These are phyloP conservation scores for Drosophila funebris DNA, from an alignment of 1,140 invertebrate species.

Conservation along the genomic window DNA sequence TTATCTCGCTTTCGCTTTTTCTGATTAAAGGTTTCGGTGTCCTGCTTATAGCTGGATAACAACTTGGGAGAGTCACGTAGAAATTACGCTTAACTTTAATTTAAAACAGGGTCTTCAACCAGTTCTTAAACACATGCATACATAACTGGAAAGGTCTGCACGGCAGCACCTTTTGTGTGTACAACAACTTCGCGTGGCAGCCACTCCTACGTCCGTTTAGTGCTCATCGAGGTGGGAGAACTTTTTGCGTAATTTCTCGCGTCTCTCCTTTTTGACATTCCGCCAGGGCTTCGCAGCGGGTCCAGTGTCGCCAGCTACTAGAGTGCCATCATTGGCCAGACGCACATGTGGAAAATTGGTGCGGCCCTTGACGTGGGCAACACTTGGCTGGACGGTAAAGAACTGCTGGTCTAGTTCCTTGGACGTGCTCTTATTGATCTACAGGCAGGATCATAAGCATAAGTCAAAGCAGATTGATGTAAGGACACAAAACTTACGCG, in stretches of 20 bases:
- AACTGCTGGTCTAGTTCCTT: constrained; percentile 86
- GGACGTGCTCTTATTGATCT: constrained; percentile 82
- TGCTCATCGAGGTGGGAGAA: constrained; percentile 92
- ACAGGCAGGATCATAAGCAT: background rate
- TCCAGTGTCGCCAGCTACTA: constrained; percentile 50
- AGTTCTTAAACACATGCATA: constrained; percentile 7
- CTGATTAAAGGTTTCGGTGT: background rate
- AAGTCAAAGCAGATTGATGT: background rate
- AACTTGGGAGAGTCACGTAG: constrained; percentile 6
- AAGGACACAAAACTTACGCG: constrained; percentile 75
- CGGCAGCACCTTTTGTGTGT: constrained; percentile 6
- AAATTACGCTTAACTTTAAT: constrained; percentile 29
- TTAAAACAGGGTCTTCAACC: constrained; percentile 19
- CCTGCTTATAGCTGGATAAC: background rate
- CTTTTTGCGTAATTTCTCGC: constrained; percentile 92
- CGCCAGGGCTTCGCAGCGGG: constrained; percentile 91
- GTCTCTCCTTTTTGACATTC: constrained; percentile 91
- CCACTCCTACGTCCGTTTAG: constrained; percentile 10
- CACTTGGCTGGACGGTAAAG: constrained; percentile 84
- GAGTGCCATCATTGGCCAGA: constrained; percentile 59
- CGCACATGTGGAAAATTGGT: constrained; percentile 82
- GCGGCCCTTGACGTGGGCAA: constrained; percentile 85
- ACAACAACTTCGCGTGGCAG: background rate
- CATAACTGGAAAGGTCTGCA: constrained; percentile 2
- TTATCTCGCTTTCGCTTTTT: background rate